These are phyloP conservation scores for Drosophila teissieri DNA, from an alignment of 1,140 invertebrate species.

Conservation along the genomic window DNA sequence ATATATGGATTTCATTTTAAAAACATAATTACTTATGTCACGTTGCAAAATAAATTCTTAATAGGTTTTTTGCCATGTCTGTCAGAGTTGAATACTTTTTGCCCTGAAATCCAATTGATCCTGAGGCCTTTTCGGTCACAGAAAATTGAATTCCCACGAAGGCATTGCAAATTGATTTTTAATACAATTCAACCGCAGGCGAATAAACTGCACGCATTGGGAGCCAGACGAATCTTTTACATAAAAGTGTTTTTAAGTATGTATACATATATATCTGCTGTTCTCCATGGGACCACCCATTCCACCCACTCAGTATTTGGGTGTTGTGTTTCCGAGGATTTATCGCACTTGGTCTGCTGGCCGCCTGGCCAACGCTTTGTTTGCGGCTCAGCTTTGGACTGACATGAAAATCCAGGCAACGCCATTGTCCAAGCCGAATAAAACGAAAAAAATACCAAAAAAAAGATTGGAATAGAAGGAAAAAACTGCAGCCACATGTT, in stretches of 20 bases:
- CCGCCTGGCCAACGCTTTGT: conserved; percentile 62
- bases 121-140: conserved; percentile 23
- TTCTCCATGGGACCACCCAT: conserved; percentile 12
- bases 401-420: conserved; percentile 75
- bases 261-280: conserved; percentile 18
- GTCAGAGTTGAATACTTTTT: conserved; percentile 14
- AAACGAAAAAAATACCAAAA: conserved; percentile 13
- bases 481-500: conserved; percentile 77
- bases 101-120: conserved; percentile 25
- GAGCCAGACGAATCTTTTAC: conserved; percentile 23
- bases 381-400: conserved; percentile 66
- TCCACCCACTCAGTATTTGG: conserved; percentile 16
- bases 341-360: conserved; percentile 73
- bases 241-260: conserved; percentile 37
- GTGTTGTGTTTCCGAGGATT: conserved; percentile 73
- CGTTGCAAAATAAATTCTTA: conserved; percentile 15
- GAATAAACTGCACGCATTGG: conserved; percentile 39
- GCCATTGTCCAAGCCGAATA: conserved; percentile 44
- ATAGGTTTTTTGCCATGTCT: conserved; percentile 8
- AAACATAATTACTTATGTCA: conserved; percentile 9
- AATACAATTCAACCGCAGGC: conserved; percentile 49
- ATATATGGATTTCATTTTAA: background rate
- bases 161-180: conserved; percentile 52
- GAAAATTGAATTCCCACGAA: conserved; percentile 42
- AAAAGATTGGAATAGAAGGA: conserved; percentile 4